Evolutionary conservation across 1,140 invertebrate species (phyloP), one percentile per base, ranked within the genome.

Genomic region (Drosophila hydei): DNA sequence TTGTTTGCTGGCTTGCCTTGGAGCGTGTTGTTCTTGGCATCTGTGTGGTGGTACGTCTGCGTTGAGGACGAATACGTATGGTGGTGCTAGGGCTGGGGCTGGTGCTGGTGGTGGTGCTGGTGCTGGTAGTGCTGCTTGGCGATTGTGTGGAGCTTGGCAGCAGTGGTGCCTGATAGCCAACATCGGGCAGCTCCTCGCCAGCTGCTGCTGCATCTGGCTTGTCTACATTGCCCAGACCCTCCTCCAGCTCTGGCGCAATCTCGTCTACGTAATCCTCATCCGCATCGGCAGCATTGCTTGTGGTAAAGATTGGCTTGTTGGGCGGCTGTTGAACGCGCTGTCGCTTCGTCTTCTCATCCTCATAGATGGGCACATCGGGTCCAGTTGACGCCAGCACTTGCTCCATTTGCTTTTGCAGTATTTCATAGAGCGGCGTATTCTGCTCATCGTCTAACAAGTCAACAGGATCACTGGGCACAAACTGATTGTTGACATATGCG

Each of bases 401-500:
- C 27, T 90, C 89, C 88, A 90, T 90, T 68, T 90, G 89, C 51
- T 90, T 80, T 36, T 90, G 89, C 0, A 90, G 76, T 14, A 90
- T 75, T 65, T 90, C 88, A 19, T 89, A 90, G 21, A 90, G 71
- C 11, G 89, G 89, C 0, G 78, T 63, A 25, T 78, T 79, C 38
- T 81, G 75, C 18, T 83, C 83, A 6, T 87, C 77, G 12, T 85
- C 78, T 3, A 61, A 3, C 6, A 81, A 52, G 4, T 76, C 67
- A 0, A 75, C 65, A 0, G 81, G 75, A 1, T 85, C 71, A 27
- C 80, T 88, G 23, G 83, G 68, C 21, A 90, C 78, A 62, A 77
- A 90, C 51, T 87, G 79, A 73, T 90, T 90, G 50, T 90, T 90
- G n/a, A 90, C 81, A 56, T 85, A 90, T 3, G 89, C 89, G 33